Conservation (phyloP, 2,797 vertebrate species). For the Acropternis orthonyx region DNA sequence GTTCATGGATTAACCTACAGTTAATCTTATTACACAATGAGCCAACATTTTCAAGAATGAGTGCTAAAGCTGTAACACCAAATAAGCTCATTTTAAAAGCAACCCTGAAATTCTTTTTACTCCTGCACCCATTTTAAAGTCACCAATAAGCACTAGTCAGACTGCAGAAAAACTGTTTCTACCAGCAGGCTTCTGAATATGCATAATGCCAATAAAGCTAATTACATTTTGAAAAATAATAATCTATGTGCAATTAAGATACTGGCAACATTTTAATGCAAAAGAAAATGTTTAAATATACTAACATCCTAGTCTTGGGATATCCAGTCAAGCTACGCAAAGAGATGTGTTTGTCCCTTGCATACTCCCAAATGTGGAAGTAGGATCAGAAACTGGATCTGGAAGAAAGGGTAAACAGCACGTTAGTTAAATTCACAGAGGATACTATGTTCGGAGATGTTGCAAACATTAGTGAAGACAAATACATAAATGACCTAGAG, state of each 20-base stretch:
- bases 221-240: slow-evolving; percentile 55
- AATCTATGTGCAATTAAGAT: slow-evolving; percentile 56
- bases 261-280: slow-evolving; percentile 69
- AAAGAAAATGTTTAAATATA: slow-evolving; percentile 70
- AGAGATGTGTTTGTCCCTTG: slow-evolving; percentile 75
- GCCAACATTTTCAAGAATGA: slow-evolving; percentile 49
- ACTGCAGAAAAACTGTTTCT: slow-evolving; percentile 28
- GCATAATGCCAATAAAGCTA: slow-evolving; percentile 45
- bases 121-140: slow-evolving; percentile 34
- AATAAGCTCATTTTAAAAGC: slow-evolving; percentile 45
- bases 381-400: slow-evolving; percentile 77
- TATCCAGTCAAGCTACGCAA: slow-evolving; percentile 76
- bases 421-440: slow-evolving; percentile 72
- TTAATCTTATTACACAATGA: slow-evolving; percentile 47
- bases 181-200: slow-evolving; percentile 57
- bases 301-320: slow-evolving; percentile 77
- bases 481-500: slow-evolving; percentile 39
- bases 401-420: slow-evolving; percentile 77
- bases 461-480: slow-evolving; percentile 68
- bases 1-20: slow-evolving; percentile 31
- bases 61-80: neutral
- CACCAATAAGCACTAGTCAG: slow-evolving; percentile 45
- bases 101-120: slow-evolving; percentile 20
- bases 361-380: slow-evolving; percentile 77
- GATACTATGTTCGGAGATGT: slow-evolving; percentile 34